These are phyloP conservation scores for Gobio occitaniae DNA, from an alignment of 2,797 vertebrate genomes.

Conservation along the genomic window DNA sequence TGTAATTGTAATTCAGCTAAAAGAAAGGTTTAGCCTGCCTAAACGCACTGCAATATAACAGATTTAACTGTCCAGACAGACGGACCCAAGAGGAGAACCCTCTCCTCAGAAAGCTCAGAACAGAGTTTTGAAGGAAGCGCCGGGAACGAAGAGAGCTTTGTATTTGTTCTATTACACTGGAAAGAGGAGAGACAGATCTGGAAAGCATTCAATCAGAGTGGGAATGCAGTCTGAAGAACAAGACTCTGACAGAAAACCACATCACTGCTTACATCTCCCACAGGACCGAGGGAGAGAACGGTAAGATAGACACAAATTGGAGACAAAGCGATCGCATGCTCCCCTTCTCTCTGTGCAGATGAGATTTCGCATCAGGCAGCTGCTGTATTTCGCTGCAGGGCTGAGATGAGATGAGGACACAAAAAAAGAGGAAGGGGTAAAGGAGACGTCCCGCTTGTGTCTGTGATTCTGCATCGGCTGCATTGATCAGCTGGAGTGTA, in stretches of 20 bases:
- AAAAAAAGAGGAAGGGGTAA: not conserved
- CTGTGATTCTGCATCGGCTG: slow-evolving; percentile 43
- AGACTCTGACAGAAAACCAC: slow-evolving; percentile 32
- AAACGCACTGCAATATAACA: not conserved
- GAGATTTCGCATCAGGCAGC: slow-evolving; percentile 39
- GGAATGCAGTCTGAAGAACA: slow-evolving; percentile 3
- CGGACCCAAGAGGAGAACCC: not conserved
- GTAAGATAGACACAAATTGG: slow-evolving; percentile 32
- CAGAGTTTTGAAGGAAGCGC: not conserved
- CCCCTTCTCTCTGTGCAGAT: slow-evolving; percentile 12
- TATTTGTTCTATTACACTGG: slow-evolving; percentile 1
- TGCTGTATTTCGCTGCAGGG: slow-evolving; percentile 29
- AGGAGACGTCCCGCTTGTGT: slow-evolving; percentile 28
- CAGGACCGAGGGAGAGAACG: not conserved
- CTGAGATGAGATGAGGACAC: not conserved
- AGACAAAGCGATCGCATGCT: slow-evolving; percentile 37
- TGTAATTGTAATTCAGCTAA: not conserved
- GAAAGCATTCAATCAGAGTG: slow-evolving; percentile 31
- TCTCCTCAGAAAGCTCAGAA: not conserved
- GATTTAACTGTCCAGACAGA: not conserved
- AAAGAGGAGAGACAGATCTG: slow-evolving; percentile 13
- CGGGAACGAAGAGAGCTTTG: not conserved
- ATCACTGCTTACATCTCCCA: slow-evolving; percentile 42
- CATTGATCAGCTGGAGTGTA: slow-evolving; percentile 41
- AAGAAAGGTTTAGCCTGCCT: not conserved